A percentile compares a stretch with the other conserved stretches of the same genome.
Conservation (phyloP, 35 echinoderm and acorn worm genomes). For the Eucidaris tribuloides region DNA sequence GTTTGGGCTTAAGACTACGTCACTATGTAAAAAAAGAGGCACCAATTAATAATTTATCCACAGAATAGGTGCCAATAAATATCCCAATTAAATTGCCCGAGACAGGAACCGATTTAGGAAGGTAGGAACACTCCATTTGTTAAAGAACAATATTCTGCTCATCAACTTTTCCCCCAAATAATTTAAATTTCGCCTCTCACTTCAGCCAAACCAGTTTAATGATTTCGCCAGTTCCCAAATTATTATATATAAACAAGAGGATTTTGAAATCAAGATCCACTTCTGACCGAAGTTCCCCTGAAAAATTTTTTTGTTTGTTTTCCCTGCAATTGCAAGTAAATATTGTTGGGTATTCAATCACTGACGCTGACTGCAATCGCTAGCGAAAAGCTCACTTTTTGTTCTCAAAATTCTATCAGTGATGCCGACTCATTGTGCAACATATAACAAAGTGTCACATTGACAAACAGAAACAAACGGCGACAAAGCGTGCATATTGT, state of each 20-base stretch:
- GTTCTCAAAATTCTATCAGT: background rate
- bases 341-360: too few relatives aligned
- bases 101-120: background rate
- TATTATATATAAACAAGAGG: background rate
- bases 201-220: background rate
- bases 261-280: background rate
- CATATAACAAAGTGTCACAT: background rate
- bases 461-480: background rate
- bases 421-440: background rate
- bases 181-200: too few relatives aligned
- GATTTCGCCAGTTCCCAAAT: background rate
- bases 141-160: background rate
- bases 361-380: too few relatives aligned
- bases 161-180: background rate
- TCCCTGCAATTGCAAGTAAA: background rate
- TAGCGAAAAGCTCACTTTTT: too few relatives aligned
- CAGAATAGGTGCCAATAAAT: background rate
- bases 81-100: background rate
- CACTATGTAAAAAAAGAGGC: background rate
- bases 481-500: background rate
- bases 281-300: background rate
- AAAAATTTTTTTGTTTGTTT: background rate
- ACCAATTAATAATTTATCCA: slow-evolving; percentile 10
- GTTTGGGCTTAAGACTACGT: background rate
- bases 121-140: background rate